These are phyloP conservation scores for Graphium colonna DNA, from an alignment of 2,888 invertebrate genomes.

Conservation along the genomic window DNA sequence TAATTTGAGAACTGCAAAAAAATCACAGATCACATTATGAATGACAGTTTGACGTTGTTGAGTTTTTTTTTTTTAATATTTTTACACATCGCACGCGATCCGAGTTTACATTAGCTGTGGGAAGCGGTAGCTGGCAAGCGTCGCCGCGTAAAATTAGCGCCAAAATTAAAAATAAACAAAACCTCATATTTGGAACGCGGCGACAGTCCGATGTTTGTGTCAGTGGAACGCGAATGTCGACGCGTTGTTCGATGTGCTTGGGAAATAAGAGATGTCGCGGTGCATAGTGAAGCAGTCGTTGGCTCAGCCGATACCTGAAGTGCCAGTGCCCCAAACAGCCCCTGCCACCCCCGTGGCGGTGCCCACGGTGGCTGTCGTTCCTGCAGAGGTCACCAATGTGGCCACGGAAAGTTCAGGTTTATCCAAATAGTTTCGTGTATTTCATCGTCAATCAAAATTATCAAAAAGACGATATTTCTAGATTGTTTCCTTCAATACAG, in stretches of 20 bases:
- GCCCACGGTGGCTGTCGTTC: constrained; percentile 15
- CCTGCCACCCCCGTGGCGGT: constrained; percentile 25
- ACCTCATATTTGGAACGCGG: constrained; percentile 71
- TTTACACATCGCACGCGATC: constrained; percentile 1
- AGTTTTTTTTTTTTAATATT: background rate
- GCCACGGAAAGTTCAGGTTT: constrained; percentile 50
- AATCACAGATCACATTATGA: background rate
- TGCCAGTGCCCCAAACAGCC: constrained; percentile 27
- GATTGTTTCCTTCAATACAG: background rate
- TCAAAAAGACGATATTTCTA: background rate
- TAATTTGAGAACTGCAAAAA: no score
- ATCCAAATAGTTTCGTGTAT: background rate
- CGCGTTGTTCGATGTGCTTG: constrained; percentile 39
- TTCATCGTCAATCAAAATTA: no score
- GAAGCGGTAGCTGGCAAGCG: constrained; percentile 50
- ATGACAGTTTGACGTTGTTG: constrained; percentile 6
- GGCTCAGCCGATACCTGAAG: constrained; percentile 36
- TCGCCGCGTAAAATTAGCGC: constrained; percentile 64
- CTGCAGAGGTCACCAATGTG: constrained; percentile 31
- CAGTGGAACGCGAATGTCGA: constrained; percentile 50
- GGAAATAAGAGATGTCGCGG: constrained; percentile 59
- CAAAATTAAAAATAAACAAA: constrained; percentile 79
- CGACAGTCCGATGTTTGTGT: constrained; percentile 75
- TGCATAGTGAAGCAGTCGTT: constrained; percentile 74
- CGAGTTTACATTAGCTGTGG: constrained; percentile 23